Base-by-base conservation (phyloP, 1,140 invertebrate genomes). In the Doryteuthis pealeii region DNA sequence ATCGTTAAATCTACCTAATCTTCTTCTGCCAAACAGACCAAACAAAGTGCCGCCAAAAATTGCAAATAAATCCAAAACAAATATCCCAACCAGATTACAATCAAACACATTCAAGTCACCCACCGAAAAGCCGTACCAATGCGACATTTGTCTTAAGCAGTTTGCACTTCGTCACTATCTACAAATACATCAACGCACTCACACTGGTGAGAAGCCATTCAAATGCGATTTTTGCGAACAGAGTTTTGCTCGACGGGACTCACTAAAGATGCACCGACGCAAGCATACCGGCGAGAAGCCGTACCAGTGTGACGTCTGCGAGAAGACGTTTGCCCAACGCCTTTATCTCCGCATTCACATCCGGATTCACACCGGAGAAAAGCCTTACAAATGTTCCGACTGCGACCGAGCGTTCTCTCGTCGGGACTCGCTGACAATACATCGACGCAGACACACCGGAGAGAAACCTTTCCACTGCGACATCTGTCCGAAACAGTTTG, bases 391-490 rank as follows among this genome's bases (percentile, higher is more conserved):
- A 26, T 81, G 79, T 73, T 22, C 58, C 30, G 58, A 96, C 5
- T 98, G 96, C 87, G 94, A 96, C 85, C 89, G 95, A 22, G 78
- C 93, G 18, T 98, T 98, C 85, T 95, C 95, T 22, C 90, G 96
- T 33, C 95, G 94, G 75, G 96, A 98, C 89, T 96, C 98, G 89
- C 90, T 98, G 78, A 95, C 95, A 32, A 89, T 98, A 62, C 95
- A 97, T 88, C 96, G 96, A 94, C 96, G 96, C 87, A 90, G 95
- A 68, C 96, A 97, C 31, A 78, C 10, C 18, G 73, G 73, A 22
- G 45, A 32, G 18, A 70, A 73, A 28, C 96, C 96, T 0, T 98
- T 97, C 89, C 93, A 94, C 26, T 98, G 96, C 87, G 92, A 93
- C 71, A 93, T 96, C 81, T 98, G 96, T 86, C 93, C 94, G 80